Evolutionary conservation across 2,797 vertebrate species (phyloP).

Genomic region (Alcedo quadribrachys): DNA sequence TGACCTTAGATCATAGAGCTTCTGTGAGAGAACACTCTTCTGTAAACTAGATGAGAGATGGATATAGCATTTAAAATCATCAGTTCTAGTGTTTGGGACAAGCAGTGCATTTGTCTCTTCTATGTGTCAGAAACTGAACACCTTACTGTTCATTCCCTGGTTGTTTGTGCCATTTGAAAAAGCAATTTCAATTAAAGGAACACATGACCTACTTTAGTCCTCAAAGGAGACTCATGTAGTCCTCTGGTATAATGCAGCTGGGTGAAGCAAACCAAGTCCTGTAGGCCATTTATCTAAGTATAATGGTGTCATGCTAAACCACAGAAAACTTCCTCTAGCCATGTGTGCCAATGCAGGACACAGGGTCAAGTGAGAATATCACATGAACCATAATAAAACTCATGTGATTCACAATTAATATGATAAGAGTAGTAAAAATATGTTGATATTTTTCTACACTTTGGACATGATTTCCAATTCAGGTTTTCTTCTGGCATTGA

Average conservation of each 20-base stretch:
- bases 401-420: not conserved
- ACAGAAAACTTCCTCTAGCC: not conserved
- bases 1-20: not conserved
- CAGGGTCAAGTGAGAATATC: not conserved
- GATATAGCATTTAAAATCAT: not conserved
- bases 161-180: not conserved
- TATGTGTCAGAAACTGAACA: not conserved
- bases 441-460: not conserved
- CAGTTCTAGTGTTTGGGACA: not conserved
- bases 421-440: not conserved
- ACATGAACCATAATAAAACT: not conserved
- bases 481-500: not conserved
- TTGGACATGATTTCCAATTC: not conserved
- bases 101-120: not conserved
- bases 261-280: not conserved
- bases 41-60: not conserved
- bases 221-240: not conserved
- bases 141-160: not conserved
- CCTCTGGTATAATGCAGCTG: not conserved
- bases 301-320: not conserved
- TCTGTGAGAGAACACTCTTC: not conserved
- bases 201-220: not conserved
- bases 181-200: slow-evolving; percentile 21
- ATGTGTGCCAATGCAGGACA: not conserved
- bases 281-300: not conserved